These are phyloP conservation scores for Contarinia nasturtii DNA, from an alignment of 1,140 invertebrate species.

Conservation along the genomic window DNA sequence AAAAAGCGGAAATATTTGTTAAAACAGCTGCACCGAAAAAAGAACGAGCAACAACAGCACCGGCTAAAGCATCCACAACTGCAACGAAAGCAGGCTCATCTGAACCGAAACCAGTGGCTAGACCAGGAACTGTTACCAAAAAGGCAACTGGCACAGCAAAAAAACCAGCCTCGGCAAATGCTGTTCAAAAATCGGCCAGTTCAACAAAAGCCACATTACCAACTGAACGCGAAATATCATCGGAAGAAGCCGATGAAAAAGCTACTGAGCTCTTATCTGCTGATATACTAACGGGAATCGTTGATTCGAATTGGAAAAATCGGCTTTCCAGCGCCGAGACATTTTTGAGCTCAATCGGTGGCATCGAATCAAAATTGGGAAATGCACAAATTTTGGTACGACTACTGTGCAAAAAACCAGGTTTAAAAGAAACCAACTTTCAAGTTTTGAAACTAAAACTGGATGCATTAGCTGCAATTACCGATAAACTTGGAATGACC, in stretches of 20 bases:
- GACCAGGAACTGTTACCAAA: constrained; percentile 21
- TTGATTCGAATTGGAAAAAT: constrained; percentile 72
- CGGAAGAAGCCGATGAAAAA: constrained; percentile 54
- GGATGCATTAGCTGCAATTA: constrained; percentile 56
- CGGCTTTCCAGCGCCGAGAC: constrained; percentile 60
- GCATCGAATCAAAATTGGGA: constrained; percentile 39
- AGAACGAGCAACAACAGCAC: constrained; percentile 34
- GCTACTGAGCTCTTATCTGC: constrained; percentile 37
- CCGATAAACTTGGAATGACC: constrained; percentile 53
- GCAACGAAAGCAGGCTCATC: constrained; percentile 16
- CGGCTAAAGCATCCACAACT: constrained; percentile 24
- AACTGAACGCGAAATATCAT: constrained; percentile 31
- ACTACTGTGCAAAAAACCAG: constrained; percentile 65
- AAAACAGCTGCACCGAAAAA: constrained; percentile 41
- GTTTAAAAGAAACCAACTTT: constrained; percentile 83
- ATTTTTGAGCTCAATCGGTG: constrained; percentile 39
- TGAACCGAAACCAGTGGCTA: constrained; percentile 32
- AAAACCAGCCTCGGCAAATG: constrained; percentile 12
- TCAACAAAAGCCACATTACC: constrained; percentile 20
- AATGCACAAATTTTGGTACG: constrained; percentile 57
- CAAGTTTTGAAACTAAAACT: constrained; percentile 74
- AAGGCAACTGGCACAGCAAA: constrained; percentile 21
- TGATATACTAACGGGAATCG: constrained; percentile 44
- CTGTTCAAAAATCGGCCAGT: constrained; percentile 17
- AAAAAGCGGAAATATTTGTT: constrained; percentile 73